Evolutionary conservation across 2,888 invertebrate species (phyloP).

Genomic region (Rhamnusium bicolor): DNA sequence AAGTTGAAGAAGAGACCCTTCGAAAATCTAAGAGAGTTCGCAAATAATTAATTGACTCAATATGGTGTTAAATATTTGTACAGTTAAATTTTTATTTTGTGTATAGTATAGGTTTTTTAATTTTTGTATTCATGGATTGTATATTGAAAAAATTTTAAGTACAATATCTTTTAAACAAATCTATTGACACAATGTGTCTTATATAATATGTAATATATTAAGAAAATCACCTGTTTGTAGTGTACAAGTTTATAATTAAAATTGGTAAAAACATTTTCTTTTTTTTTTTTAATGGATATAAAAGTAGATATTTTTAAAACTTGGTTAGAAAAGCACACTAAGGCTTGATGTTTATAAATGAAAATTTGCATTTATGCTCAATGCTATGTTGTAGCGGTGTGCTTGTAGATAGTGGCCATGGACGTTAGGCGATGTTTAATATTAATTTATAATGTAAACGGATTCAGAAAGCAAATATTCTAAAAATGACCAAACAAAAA

Average conservation of each 20-base stretch:
- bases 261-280: neutral
- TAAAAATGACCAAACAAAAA: no score
- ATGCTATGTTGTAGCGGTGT: no score
- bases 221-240: neutral
- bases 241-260: neutral
- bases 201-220: neutral
- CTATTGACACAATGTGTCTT: constrained; percentile 20
- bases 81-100: constrained; percentile 19
- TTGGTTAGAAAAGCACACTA: no score
- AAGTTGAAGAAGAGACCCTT: neutral
- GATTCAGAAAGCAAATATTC: no score
- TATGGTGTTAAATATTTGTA: constrained; percentile 7
- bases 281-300: no score
- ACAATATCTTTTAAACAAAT: constrained; percentile 25
- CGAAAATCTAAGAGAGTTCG: constrained; percentile 9
- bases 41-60: neutral
- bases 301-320: no score
- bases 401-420: no score
- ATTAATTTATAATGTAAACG: no score
- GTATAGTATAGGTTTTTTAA: constrained; percentile 7
- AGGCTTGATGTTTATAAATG: no score
- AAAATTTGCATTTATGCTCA: no score
- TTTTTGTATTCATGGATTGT: constrained; percentile 9
- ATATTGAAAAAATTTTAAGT: constrained; percentile 13
- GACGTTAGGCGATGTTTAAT: no score